Evolutionary conservation across 2,797 vertebrate genomes (phyloP).

Genomic region (Argyrosomus regius): DNA sequence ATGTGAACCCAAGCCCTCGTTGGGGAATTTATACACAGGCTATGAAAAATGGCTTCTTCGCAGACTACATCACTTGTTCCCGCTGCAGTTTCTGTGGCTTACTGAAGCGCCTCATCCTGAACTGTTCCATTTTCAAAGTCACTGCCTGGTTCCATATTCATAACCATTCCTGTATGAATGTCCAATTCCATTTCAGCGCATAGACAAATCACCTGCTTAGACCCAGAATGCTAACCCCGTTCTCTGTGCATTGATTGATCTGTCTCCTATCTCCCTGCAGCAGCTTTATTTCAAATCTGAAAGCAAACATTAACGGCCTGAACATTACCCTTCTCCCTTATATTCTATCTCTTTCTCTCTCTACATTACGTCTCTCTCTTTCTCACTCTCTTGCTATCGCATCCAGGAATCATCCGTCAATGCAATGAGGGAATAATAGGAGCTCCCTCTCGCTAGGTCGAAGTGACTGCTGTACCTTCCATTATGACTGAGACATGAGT

Average conservation of each 20-base stretch:
- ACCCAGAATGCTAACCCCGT: constrained; percentile 63
- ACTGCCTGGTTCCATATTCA: constrained; percentile 73
- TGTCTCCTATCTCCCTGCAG: constrained; percentile 61
- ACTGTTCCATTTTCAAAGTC: constrained; percentile 71
- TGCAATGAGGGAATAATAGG: constrained; percentile 78
- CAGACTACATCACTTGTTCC: constrained; percentile 55
- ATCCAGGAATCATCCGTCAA: constrained; percentile 79
- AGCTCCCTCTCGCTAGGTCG: constrained; percentile 72
- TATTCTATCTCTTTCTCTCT: constrained; percentile 62
- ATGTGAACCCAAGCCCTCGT: constrained; percentile 48
- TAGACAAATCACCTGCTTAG: constrained; percentile 73
- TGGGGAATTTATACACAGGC: constrained; percentile 49
- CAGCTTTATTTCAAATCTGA: constrained; percentile 80
- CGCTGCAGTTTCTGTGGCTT: constrained; percentile 58
- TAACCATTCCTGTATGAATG: constrained; percentile 68
- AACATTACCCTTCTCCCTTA: constrained; percentile 63
- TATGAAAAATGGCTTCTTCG: constrained; percentile 69
- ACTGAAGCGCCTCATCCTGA: constrained; percentile 66
- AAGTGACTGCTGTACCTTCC: constrained; percentile 76
- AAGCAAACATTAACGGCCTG: constrained; percentile 77
- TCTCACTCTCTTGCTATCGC: constrained; percentile 48
- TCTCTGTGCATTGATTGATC: constrained; percentile 74
- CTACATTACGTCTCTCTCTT: constrained; percentile 38
- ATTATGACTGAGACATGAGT: constrained; percentile 74
- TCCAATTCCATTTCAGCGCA: constrained; percentile 66